Base-by-base conservation (phyloP, 1,140 invertebrate genomes). In the Varroa destructor region DNA sequence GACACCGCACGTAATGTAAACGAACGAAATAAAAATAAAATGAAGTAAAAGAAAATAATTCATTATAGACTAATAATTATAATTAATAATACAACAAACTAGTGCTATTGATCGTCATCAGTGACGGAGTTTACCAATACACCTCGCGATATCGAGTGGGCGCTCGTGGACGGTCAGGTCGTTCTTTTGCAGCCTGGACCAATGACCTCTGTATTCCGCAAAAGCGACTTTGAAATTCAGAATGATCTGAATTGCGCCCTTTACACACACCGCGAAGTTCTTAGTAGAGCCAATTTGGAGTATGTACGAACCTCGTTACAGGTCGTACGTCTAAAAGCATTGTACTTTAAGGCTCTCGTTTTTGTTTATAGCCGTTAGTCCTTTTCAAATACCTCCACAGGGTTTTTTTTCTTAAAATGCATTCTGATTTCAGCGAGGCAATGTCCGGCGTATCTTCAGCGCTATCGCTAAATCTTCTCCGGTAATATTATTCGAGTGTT, bases 111-210 rank as follows among this genome's bases (percentile, higher is more conserved):
- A 36, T 12, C 46, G 3, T 67, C 40, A n/a, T 37, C 14, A 37
- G 12, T 67, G 37, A 43, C 61, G 12, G 61, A 67, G 14, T 14
- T 67, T 12, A 67, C 61, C 14, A 67, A 40, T 37, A 25, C 61
- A 43, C 61, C 61, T 36, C 14, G 37, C 14, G 61, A 67, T 8
- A 67, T 67, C 37, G 61, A 67, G 37, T 67, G 61, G 61, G 61
- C 61, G 1, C 40, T 67, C 61, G 61, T 67, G n/a, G 61, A 37
- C 12, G 61, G 36, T 36, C 40, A 40, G 8, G 46, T 67, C 14
- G 40, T 25, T 40, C 61, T 67, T 14, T 46, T 67, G 40, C 61
- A 67, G 37, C 40, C 14, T 40, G 12, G 61, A 43, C 61, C 61
- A 36, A 37, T 67, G 2, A 67, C 61, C 12, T 67, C 61, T 12